Evolutionary conservation across 2,113 vertebrate genomes (phyloP).

Genomic region (Rutilus rutilus): DNA sequence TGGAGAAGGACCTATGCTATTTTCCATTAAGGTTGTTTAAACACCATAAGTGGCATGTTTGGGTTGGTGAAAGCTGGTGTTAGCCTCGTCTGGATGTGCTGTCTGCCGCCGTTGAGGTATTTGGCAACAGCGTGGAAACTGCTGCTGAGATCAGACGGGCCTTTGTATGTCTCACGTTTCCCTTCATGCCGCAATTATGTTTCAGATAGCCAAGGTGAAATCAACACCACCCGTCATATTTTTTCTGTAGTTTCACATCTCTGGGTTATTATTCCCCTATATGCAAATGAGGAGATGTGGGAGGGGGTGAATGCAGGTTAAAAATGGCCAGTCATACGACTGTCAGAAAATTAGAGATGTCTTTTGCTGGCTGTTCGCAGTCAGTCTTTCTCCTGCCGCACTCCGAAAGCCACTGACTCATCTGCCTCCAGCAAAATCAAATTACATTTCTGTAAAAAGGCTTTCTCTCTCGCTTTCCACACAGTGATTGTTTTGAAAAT

Average conservation of each 20-base stretch:
- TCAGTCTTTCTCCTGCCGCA: slow-evolving; percentile 17
- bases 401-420: slow-evolving; percentile 29
- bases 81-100: slow-evolving; percentile 16
- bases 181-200: slow-evolving; percentile 18
- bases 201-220: slow-evolving; percentile 19
- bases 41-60: slow-evolving; percentile 40
- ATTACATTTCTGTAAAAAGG: slow-evolving; percentile 32
- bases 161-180: slow-evolving; percentile 1
- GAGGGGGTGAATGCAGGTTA: not conserved
- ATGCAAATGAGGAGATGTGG: slow-evolving; percentile 27
- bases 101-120: slow-evolving; percentile 33
- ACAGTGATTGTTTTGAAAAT: slow-evolving; percentile 45
- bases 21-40: slow-evolving; percentile 42
- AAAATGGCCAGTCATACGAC: slow-evolving; percentile 10
- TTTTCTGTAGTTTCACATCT: slow-evolving; percentile 8
- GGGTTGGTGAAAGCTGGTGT: slow-evolving; percentile 35
- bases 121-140: slow-evolving; percentile 23
- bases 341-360: slow-evolving; percentile 27
- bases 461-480: slow-evolving; percentile 1
- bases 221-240: slow-evolving; percentile 16
- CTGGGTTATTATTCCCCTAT: slow-evolving; percentile 16
- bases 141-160: slow-evolving; percentile 10
- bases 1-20: not conserved
- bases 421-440: slow-evolving; percentile 34
- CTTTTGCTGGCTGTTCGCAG: slow-evolving; percentile 18